Base-by-base conservation (phyloP, 2,113 vertebrate species). In the Leucopsar rothschildi region DNA sequence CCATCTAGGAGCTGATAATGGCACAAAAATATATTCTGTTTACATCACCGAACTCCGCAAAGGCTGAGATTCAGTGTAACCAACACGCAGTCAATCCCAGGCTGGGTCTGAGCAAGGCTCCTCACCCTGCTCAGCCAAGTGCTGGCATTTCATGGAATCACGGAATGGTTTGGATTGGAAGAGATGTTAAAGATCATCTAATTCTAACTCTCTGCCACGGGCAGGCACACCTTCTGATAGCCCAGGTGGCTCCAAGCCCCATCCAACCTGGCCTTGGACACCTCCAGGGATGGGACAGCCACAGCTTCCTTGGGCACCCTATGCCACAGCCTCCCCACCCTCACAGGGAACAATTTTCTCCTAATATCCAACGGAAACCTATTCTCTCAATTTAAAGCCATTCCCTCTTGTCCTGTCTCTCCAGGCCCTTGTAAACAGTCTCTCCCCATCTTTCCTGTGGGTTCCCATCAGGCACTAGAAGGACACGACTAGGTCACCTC, bases 81-180 rank as follows among this genome's bases (percentile, higher is more conserved):
- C 7, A 3, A 56, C 20, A 18, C 9, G 16, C 10, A 31, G 50
- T 0, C 0, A 9, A 28, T 1, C 0, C 1, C 8, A 55, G 29
- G 31, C 29, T 49, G 22, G 15, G 37, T 37, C 35, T 19, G 52
- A 16, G 22, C 10, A n/a, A 73, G 29, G 52, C 55, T 47, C 42
- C 63, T 65, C 79, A 9, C 3, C 3, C 53, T 1, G 7, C 49
- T 73, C 57, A 52, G 47, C 53, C 3, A 3, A 55, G 12, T 15
- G 31, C 57, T 25, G 33, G 45, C 57, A 80, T 52, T 56, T 50
- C 42, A 77, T 2, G 55, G 35, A 69, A 13, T 23, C 33, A 29
- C 11, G 25, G 45, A 82, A 42, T 1, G 1, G 31, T 63, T 28
- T 50, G 29, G 40, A 40, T 9, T 76, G n/a, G 63, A 76, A 76